Conservation (phyloP, 2,113 vertebrate species). For the Heterocephalus glaber region DNA sequence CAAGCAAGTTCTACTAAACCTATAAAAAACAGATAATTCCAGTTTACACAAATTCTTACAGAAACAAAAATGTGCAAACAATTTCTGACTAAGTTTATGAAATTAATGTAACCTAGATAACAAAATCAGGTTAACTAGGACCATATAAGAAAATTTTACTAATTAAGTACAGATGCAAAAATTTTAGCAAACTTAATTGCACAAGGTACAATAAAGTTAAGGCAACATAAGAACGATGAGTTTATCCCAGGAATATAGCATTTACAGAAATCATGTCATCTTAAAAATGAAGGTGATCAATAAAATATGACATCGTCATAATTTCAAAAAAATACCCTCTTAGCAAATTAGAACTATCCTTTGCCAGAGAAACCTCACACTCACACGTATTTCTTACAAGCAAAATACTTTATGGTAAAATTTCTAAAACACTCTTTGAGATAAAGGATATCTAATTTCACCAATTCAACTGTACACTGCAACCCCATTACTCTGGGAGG, state of each 20-base stretch:
- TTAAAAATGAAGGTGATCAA: background rate
- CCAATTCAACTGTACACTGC: background rate
- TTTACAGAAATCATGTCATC: background rate
- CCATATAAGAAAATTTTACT: background rate
- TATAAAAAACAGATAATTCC: background rate
- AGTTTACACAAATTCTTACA: background rate
- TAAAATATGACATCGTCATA: background rate
- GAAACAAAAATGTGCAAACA: background rate
- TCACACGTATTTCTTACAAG: background rate
- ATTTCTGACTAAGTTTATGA: background rate
- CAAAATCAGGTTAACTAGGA: background rate
- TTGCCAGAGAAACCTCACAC: background rate
- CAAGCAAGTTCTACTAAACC: background rate
- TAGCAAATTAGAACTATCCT: background rate
- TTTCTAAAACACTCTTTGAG: background rate
- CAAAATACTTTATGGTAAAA: background rate
- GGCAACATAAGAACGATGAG: background rate
- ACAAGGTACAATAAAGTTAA: background rate
- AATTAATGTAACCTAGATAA: background rate
- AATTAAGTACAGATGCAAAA: background rate
- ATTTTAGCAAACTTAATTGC: background rate
- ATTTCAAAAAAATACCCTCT: conserved; percentile 27
- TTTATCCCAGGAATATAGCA: background rate
- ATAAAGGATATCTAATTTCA: background rate
- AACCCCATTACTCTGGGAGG: background rate